Evolutionary conservation across 2,888 invertebrate species (phyloP).

Genomic region (Notodonta dromedarius): DNA sequence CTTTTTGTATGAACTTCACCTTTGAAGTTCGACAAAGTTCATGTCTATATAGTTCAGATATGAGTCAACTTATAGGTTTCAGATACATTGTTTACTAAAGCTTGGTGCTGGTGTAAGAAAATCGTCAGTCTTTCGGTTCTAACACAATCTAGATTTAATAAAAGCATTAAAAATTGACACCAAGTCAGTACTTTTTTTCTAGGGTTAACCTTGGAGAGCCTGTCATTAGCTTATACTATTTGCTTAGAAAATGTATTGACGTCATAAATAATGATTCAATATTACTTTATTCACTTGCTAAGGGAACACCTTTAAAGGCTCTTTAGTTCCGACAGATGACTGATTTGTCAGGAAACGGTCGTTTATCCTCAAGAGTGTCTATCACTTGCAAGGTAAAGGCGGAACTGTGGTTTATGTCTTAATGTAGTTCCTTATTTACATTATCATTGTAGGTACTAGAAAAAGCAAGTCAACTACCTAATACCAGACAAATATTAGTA

Average conservation of each 20-base stretch:
- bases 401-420: background rate
- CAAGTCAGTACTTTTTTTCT: no score
- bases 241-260: no score
- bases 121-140: no score
- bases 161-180: no score
- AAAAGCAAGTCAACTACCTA: no score
- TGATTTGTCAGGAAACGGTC: slow-evolving; percentile 31
- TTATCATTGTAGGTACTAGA: background rate
- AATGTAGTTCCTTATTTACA: background rate
- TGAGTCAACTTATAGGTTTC: background rate
- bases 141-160: no score
- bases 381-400: slow-evolving; percentile 24
- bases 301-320: slow-evolving; percentile 18
- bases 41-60: slow-evolving; percentile 8
- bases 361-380: slow-evolving; percentile 7
- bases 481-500: no score
- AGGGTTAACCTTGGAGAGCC: no score
- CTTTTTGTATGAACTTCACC: slow-evolving; percentile 41
- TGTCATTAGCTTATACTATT: no score
- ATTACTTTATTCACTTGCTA: background rate
- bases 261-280: background rate
- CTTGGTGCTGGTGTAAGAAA: no score
- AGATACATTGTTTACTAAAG: background rate
- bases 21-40: slow-evolving; percentile 33
- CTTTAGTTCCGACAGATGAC: slow-evolving; percentile 31